Percentiles rank a stretch among this genome's conserved stretches.
Evolutionary conservation across 2,797 vertebrate genomes (phyloP).

Genomic region (Coregonus ussuriensis): DNA sequence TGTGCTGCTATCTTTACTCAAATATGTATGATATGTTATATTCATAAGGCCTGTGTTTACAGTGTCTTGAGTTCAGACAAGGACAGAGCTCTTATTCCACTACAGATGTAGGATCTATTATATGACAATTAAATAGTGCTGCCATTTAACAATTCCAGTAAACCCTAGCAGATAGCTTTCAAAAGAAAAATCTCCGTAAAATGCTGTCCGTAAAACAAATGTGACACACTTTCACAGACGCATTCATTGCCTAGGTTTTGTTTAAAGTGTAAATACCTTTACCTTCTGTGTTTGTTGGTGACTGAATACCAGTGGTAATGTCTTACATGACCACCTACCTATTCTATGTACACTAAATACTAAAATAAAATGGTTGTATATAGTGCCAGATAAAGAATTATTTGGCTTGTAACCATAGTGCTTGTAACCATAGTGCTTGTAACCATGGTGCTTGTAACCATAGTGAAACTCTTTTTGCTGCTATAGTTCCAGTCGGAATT

Average conservation of each 20-base stretch:
- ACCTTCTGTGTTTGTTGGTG: neutral
- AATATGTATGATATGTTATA: too few relatives aligned
- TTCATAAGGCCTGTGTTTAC: neutral
- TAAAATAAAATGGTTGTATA: too few relatives aligned
- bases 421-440: neutral
- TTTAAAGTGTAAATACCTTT: neutral
- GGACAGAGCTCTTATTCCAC: conserved; percentile 13
- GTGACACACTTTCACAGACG: neutral
- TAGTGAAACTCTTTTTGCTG: neutral
- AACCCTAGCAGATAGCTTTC: conserved; percentile 41
- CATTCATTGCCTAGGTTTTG: neutral
- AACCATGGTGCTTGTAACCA: neutral
- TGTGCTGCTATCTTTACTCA: too few relatives aligned
- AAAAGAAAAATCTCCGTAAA: conserved; percentile 41
- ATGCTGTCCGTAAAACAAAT: conserved; percentile 6
- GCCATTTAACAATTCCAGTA: conserved; percentile 52
- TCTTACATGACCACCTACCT: neutral
- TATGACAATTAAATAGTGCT: neutral
- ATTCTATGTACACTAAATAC: neutral
- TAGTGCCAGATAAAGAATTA: too few relatives aligned
- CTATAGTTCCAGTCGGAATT: too few relatives aligned
- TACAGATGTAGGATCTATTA: conserved; percentile 12
- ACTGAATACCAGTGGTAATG: neutral
- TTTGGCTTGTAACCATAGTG: neutral
- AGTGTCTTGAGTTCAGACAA: conserved; percentile 40